Evolutionary conservation across 2,888 invertebrate genomes (phyloP).

Genomic region (Aquatica leii): DNA sequence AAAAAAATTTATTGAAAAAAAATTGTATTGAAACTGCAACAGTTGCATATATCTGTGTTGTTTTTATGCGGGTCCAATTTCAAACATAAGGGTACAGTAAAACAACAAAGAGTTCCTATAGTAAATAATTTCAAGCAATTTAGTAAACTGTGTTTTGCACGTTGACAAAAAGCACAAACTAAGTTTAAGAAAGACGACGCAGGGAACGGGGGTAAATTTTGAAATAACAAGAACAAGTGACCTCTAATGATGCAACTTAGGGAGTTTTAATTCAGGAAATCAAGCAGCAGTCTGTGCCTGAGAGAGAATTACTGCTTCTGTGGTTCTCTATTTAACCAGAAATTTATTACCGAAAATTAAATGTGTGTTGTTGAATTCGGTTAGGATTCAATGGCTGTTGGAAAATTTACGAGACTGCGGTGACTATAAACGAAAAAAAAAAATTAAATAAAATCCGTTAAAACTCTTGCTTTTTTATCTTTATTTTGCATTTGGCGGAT

Average conservation of each 20-base stretch:
- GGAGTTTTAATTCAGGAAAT: constrained; percentile 46
- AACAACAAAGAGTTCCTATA: background rate
- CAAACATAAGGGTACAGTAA: background rate
- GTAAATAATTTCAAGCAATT: background rate
- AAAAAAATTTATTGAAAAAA: too few relatives aligned
- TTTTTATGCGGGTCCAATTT: constrained; percentile 5
- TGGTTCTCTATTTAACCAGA: constrained; percentile 46
- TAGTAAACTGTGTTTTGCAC: background rate
- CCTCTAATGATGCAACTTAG: constrained; percentile 48
- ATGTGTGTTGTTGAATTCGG: constrained; percentile 46
- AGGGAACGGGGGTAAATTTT: constrained; percentile 11
- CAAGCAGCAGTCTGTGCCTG: constrained; percentile 40
- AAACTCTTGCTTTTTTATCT: background rate
- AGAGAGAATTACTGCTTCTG: constrained; percentile 44
- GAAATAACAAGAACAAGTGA: constrained; percentile 42
- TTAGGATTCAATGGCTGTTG: constrained; percentile 41
- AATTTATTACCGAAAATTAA: constrained; percentile 48
- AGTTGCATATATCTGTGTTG: background rate
- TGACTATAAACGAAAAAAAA: constrained; percentile 41
- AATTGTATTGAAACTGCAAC: constrained; percentile 4
- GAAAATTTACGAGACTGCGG: constrained; percentile 43
- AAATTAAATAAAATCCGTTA: constrained; percentile 21
- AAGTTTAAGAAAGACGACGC: background rate
- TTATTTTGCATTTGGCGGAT: background rate
- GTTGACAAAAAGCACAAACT: constrained; percentile 7